A percentile compares a stretch with the other conserved stretches of the same genome.
Conservation (phyloP, 2,888 invertebrate species). For the Syritta pipiens region DNA sequence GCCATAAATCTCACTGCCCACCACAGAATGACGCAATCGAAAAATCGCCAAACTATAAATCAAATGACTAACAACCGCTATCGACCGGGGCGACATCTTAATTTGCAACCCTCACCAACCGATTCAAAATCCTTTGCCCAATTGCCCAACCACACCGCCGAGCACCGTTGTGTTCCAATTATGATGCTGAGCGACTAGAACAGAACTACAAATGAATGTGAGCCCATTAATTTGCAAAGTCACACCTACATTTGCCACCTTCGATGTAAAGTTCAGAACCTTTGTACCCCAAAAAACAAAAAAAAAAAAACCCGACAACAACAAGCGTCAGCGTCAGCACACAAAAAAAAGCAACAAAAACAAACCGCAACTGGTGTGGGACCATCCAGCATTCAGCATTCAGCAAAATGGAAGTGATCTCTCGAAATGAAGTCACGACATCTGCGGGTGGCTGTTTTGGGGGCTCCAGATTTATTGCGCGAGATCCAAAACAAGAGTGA, state of each 20-base stretch:
- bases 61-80: constrained; percentile 24
- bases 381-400: constrained; percentile 39
- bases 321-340: not conserved
- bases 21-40: too few relatives aligned
- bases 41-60: too few relatives aligned
- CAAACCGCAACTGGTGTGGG: constrained; percentile 40
- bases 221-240: constrained; percentile 56
- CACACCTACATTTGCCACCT: constrained; percentile 55
- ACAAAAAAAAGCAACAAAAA: not conserved
- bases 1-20: too few relatives aligned
- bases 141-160: too few relatives aligned
- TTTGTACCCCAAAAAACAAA: constrained; percentile 32
- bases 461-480: constrained; percentile 56
- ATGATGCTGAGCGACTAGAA: constrained; percentile 25
- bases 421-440: constrained; percentile 61
- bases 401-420: constrained; percentile 41
- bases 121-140: constrained; percentile 19
- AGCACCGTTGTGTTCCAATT: constrained; percentile 26
- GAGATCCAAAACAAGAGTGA: constrained; percentile 63
- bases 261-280: constrained; percentile 46
- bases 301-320: constrained; percentile 4
- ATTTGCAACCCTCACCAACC: constrained; percentile 1
- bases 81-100: constrained; percentile 32
- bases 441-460: not conserved
- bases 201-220: constrained; percentile 27